Evolutionary conservation across 2,113 vertebrate species (phyloP).

Genomic region (Lipophrys pholis): DNA sequence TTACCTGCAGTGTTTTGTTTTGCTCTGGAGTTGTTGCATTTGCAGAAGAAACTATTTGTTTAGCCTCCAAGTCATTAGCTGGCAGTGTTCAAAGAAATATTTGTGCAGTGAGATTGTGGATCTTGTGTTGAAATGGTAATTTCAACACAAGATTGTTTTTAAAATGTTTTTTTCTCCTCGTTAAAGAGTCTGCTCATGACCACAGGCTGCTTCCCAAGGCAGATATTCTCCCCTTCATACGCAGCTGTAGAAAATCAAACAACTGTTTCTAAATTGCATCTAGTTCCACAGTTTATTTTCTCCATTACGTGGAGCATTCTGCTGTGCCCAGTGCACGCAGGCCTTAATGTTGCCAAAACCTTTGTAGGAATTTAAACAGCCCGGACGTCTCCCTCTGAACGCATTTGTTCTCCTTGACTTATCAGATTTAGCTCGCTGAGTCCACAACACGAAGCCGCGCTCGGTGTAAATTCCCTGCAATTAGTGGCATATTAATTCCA

Average conservation of each 20-base stretch:
- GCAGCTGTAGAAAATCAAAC: slow-evolving; percentile 35
- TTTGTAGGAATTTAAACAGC: slow-evolving; percentile 32
- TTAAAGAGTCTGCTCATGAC: background rate
- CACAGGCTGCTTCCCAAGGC: slow-evolving; percentile 7
- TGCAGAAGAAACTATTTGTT: slow-evolving; percentile 22
- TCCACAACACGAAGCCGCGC: slow-evolving; percentile 47
- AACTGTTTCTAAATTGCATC: background rate
- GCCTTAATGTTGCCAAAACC: slow-evolving; percentile 28
- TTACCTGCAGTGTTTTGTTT: no score
- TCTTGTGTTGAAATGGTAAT: background rate
- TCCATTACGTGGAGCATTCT: background rate
- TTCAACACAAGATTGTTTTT: background rate
- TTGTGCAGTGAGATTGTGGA: background rate
- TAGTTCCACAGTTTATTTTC: slow-evolving; percentile 28
- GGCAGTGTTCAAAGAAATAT: background rate
- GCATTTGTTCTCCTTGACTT: slow-evolving; percentile 72
- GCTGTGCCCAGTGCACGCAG: background rate
- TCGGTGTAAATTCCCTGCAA: slow-evolving; percentile 45
- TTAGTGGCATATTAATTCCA: slow-evolving; percentile 57
- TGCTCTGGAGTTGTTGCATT: no score
- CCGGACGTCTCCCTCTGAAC: slow-evolving; percentile 42
- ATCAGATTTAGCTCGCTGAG: slow-evolving; percentile 39
- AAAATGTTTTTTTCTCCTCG: background rate
- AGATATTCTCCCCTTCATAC: background rate
- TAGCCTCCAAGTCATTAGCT: slow-evolving; percentile 24